Conservation (phyloP, 2,113 vertebrate species). For the Chloebia gouldiae region DNA sequence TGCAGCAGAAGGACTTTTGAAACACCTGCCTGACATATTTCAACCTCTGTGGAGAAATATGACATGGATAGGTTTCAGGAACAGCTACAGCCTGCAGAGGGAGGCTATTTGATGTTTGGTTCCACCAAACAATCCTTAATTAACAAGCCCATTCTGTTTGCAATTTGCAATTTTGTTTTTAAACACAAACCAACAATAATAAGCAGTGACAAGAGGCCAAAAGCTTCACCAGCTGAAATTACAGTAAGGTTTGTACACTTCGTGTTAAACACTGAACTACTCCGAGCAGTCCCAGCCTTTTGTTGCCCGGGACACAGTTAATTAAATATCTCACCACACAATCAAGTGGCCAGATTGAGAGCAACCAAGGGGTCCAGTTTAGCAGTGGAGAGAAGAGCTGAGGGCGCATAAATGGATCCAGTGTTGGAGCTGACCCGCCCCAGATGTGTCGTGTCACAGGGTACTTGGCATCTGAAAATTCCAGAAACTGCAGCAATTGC, state of each 20-base stretch:
- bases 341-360: background rate
- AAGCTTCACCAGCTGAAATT: background rate
- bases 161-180: background rate
- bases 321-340: background rate
- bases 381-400: background rate
- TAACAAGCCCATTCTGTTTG: background rate
- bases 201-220: background rate
- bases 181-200: background rate
- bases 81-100: constrained; percentile 18
- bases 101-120: background rate
- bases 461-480: background rate
- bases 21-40: constrained; percentile 81
- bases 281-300: background rate
- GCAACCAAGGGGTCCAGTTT: background rate
- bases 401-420: background rate
- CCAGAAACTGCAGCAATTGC: background rate
- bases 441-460: background rate
- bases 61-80: background rate
- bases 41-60: constrained; percentile 49
- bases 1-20: constrained; percentile 72
- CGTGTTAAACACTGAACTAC: background rate
- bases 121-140: background rate
- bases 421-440: background rate
- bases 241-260: background rate
- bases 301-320: background rate